Evolutionary conservation across 2,888 invertebrate species (phyloP).

Genomic region (Brachylomia viminalis): DNA sequence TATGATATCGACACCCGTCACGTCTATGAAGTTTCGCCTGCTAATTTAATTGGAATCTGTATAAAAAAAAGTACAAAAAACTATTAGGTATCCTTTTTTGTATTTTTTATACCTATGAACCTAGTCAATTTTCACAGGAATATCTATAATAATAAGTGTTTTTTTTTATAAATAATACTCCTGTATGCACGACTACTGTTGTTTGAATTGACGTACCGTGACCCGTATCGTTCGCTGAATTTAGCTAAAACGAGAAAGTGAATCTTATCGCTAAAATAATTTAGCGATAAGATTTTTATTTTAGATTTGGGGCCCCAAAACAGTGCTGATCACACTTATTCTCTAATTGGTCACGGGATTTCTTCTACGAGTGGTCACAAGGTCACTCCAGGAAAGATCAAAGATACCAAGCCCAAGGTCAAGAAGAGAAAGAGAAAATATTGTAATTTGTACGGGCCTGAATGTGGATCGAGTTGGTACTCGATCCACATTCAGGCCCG

Average conservation of each 20-base stretch:
- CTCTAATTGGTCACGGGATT: too few species aligned
- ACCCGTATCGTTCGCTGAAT: background rate
- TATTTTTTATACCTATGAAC: too few species aligned
- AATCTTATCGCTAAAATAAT: background rate
- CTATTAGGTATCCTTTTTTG: too few species aligned
- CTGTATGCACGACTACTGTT: background rate
- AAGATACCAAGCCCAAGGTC: background rate
- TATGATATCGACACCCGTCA: too few species aligned
- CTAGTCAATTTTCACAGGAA: background rate
- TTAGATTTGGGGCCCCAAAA: background rate
- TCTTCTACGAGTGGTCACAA: background rate
- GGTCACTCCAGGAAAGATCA: background rate
- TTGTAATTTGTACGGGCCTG: background rate
- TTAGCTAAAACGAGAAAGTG: background rate
- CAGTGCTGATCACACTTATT: too few species aligned
- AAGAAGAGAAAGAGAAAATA: background rate
- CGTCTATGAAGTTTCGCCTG: too few species aligned
- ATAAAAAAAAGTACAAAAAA: too few species aligned
- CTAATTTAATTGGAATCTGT: too few species aligned
- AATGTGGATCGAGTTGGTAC: constrained; percentile 2
- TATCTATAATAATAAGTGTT: background rate
- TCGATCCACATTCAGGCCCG: too few species aligned
- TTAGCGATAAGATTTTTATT: background rate
- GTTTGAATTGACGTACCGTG: background rate
- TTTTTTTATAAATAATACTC: background rate